Evolutionary conservation across 2,797 vertebrate genomes (phyloP), one percentile per base, ranked within the genome.

Genomic region (Falco novaeseelandiae): DNA sequence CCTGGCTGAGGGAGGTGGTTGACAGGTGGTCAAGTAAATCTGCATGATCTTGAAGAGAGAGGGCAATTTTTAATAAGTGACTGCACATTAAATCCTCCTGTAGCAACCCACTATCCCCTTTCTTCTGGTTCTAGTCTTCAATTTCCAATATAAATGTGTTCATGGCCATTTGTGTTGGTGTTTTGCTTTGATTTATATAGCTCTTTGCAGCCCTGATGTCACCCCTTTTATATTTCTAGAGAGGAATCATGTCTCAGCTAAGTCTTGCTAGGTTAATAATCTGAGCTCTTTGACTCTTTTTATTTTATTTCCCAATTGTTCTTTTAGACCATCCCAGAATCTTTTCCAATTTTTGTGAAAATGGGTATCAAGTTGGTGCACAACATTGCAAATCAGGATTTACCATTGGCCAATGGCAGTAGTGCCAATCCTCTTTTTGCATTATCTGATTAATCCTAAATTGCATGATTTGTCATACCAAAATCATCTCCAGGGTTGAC

Each of bases 71-170:
- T 65, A 65, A 42, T 74, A 70, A 93, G 32, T 74, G 44, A 44
- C 40, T 70, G 57, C 14, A 34, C 59, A 52, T 80, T 87, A 94
- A 87, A 36, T 76, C 34, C 38, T 83, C 10, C 34, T 87, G 12
- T 55, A 82, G 62, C 46, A 76, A 70, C 22, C 2, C 59, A 32
- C n/a, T 79, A 9, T 2, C 9, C 54, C 22, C 16, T 72, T 85
- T 66, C 65, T 79, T 89, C 58, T 81, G 42, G 16, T 89, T 89
- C 51, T 85, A 29, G 76, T 58, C 54, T 91, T 86, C 57, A 34
- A 3, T 95, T 97, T 79, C 19, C 54, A 26, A 82, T 87, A 62
- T 79, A 93, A 90, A 87, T 94, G 55, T 95, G 84, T 89, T 94
- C 86, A 82, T 59, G 51, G 48, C 38, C 32, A 34, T 93, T 96